phyloP scores from a whole-genome alignment of 2,888 invertebrate species.

The Cecidostiba fungosa region DNA sequence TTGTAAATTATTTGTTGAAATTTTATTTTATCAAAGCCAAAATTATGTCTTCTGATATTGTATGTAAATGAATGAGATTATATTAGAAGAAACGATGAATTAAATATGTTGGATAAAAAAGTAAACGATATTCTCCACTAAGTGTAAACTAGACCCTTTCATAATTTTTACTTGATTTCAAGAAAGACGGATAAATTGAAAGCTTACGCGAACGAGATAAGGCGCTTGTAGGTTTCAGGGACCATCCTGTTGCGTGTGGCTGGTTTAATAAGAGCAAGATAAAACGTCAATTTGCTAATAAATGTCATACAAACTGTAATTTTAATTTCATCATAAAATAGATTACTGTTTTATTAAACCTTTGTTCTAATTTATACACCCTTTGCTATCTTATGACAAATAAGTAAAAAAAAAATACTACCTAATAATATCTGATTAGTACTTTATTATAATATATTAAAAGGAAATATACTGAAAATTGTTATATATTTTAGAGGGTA shows the following conservation, averaged over 20 bases:
- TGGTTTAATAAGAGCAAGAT: conserved; percentile 52
- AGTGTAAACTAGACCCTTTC: conserved; percentile 37
- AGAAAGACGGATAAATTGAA: conserved; percentile 15
- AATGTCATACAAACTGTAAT: conserved; percentile 53
- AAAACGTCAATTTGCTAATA: conserved; percentile 57
- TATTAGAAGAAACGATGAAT: conserved; percentile 18
- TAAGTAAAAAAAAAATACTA: too few relatives aligned
- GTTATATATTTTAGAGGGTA: too few relatives aligned
- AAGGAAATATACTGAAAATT: too few relatives aligned
- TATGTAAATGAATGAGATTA: conserved; percentile 53
- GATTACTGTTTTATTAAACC: conserved; percentile 58
- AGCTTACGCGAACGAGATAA: conserved; percentile 24
- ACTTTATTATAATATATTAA: too few relatives aligned
- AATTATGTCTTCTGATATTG: conserved; percentile 41
- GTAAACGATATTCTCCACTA: conserved; percentile 1
- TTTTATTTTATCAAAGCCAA: conserved; percentile 39
- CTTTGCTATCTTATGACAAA: neutral
- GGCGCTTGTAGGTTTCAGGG: conserved; percentile 58
- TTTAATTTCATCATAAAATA: conserved; percentile 59
- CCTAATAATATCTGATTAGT: too few relatives aligned
- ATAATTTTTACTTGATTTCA: conserved; percentile 45
- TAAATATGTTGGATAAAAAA: conserved; percentile 25
- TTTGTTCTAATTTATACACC: conserved; percentile 41
- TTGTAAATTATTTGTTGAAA: conserved; percentile 23
- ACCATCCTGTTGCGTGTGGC: conserved; percentile 56